phyloP scores from a whole-genome alignment of 1,140 invertebrate species.

The Charaxes varanes region DNA sequence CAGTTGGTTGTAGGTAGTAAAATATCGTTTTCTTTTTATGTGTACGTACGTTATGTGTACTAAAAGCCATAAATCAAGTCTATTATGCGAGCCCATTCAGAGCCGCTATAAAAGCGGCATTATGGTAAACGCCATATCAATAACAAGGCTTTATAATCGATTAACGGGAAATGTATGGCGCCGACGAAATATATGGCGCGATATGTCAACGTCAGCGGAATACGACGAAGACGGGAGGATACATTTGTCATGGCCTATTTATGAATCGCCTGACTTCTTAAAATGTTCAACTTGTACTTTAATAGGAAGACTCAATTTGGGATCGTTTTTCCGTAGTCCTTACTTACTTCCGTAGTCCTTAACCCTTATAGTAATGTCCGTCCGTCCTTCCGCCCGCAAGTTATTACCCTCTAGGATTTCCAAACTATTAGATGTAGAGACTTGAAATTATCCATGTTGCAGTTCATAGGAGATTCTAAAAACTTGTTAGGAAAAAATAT shows the following conservation, averaged over 20 bases:
- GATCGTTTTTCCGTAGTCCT: no score
- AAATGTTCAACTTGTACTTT: neutral
- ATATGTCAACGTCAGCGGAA: conserved; percentile 35
- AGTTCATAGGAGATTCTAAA: no score
- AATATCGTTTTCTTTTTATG: no score
- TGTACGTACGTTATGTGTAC: no score
- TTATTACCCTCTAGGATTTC: no score
- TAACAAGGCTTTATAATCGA: conserved; percentile 34
- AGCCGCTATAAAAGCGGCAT: conserved; percentile 15
- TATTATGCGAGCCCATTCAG: conserved; percentile 1
- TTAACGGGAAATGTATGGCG: conserved; percentile 22
- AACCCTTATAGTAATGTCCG: no score
- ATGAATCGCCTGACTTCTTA: conserved; percentile 4
- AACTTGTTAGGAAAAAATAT: no score
- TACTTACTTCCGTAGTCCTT: conserved; percentile 1
- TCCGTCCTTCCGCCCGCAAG: no score
- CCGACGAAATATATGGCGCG: conserved; percentile 24
- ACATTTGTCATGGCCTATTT: conserved; percentile 3
- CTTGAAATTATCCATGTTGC: no score
- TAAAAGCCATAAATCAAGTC: neutral
- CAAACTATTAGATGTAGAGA: no score
- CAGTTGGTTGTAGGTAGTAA: no score
- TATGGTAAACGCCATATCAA: conserved; percentile 25
- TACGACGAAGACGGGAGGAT: conserved; percentile 21
- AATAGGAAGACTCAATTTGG: no score